Evolutionary conservation across 2,113 vertebrate species (phyloP), one percentile per base, ranked within the genome.

Genomic region (Ancistrus triradiatus): DNA sequence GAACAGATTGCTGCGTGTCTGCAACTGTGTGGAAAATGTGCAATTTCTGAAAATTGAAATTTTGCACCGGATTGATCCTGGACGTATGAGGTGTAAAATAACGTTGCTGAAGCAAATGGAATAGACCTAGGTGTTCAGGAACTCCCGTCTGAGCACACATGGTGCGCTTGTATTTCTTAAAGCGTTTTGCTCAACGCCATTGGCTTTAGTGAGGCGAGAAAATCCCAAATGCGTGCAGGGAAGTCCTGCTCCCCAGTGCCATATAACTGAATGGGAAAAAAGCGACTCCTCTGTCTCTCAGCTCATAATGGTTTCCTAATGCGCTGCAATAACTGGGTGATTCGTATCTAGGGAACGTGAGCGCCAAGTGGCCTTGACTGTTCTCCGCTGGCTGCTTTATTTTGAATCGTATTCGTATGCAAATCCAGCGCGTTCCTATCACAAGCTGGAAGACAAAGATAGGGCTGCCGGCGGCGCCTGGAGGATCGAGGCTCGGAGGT

Each of bases 401-500:
- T 31, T n/a, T 15, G 18, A 6, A 8, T 22, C n/a, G 7, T 6
- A 46, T 44, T 70, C 49, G 11, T 38, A 57, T 47, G 46, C 47
- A 52, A 73, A 69, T 52, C 7, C 19, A 10, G 2, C 3, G 3
- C 6, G 11, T 33, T 35, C 7, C 72, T 38, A 66, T 69, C 51
- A 25, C 37, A 25, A 60, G 6, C 62, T 38, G 63, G 14, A 61
- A 74, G 71, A 62, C 66, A 62, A 64, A 70, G 52, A 60, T 65
- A 63, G 47, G 38, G 68, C 21, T 69, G 75, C 53, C 70, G 70
- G n/a, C n/a, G 55, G 62, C 28, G 22, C 42, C 51, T 13, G n/a
- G 38, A 15, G 38, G 66, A 51, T 43, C 33, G 27, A 47, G 64
- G 18, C 68, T 50, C 15, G 44, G 51, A 44, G 42, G n/a, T n/a